Conservation (phyloP, 2,113 vertebrate species). For the Actenoides hombroni region DNA sequence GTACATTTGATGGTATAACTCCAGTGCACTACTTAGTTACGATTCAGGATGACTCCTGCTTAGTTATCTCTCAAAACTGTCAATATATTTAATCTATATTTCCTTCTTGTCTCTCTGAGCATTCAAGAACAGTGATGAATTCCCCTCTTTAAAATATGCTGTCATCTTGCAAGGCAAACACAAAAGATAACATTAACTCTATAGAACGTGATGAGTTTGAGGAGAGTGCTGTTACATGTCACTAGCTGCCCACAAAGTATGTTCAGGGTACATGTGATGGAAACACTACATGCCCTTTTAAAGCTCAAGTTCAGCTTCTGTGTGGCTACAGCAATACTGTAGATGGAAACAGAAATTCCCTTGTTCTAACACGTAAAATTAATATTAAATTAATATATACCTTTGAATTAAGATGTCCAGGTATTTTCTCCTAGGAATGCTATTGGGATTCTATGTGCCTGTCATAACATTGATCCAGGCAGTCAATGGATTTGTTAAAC, state of each 20-base stretch:
- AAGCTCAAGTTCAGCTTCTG: background rate
- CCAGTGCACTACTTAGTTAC: accelerated
- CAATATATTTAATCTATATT: background rate
- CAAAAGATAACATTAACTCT: background rate
- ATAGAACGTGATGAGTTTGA: background rate
- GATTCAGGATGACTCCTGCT: background rate
- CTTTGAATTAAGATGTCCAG: background rate
- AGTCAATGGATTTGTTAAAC: slow-evolving; percentile 54
- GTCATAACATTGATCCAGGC: slow-evolving; percentile 63
- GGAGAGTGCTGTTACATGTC: background rate
- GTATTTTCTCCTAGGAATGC: background rate
- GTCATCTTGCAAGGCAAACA: background rate
- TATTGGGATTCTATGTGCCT: slow-evolving; percentile 2
- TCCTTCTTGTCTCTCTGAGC: background rate
- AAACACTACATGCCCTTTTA: background rate
- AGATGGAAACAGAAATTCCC: background rate
- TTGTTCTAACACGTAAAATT: background rate
- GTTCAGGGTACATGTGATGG: background rate
- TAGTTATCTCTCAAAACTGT: background rate
- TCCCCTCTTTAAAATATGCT: background rate
- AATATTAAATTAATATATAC: background rate
- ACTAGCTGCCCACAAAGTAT: background rate
- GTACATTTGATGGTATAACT: background rate
- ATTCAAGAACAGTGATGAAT: background rate
- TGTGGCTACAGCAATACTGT: background rate